Percentiles rank a stretch among this genome's conserved stretches.
These are phyloP conservation scores for Drosophila kohkoa DNA, from an alignment of 1,140 invertebrate species.

Conservation along the genomic window DNA sequence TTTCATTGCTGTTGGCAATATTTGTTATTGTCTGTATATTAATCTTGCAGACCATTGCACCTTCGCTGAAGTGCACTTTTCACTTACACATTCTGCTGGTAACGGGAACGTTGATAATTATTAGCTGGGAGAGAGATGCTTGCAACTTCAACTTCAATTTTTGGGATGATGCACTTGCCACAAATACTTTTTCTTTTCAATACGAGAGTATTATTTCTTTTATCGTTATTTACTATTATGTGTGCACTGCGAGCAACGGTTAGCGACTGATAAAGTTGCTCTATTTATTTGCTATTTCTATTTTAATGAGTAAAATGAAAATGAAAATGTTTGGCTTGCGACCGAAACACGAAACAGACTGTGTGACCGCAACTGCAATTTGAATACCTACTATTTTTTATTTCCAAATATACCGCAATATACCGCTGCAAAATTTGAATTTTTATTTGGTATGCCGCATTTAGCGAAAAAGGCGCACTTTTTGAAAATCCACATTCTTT, in stretches of 20 bases:
- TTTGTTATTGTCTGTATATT: constrained; percentile 16
- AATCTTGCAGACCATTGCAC: neutral
- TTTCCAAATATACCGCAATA: neutral
- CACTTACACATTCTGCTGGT: constrained; percentile 49
- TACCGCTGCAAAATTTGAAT: neutral
- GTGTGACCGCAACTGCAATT: neutral
- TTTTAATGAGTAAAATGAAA: constrained; percentile 50
- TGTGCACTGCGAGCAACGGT: constrained; percentile 38
- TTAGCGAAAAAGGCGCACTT: too few relatives aligned
- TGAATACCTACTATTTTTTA: neutral
- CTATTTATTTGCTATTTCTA: constrained; percentile 42
- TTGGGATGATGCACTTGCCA: constrained; percentile 20
- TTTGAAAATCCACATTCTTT: too few relatives aligned
- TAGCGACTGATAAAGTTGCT: constrained; percentile 28
- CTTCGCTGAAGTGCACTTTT: constrained; percentile 8
- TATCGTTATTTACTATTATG: constrained; percentile 12
- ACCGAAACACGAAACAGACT: constrained; percentile 49
- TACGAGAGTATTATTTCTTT: neutral
- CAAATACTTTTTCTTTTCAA: constrained; percentile 9
- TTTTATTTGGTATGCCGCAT: too few relatives aligned
- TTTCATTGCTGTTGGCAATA: constrained; percentile 30
- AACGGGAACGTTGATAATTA: constrained; percentile 30
- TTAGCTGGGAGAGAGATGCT: constrained; percentile 25
- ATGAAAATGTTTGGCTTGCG: constrained; percentile 57
- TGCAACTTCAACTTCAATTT: constrained; percentile 3